Evolutionary conservation across 2,888 invertebrate genomes (phyloP).

Genomic region (Chydorus sphaericus): DNA sequence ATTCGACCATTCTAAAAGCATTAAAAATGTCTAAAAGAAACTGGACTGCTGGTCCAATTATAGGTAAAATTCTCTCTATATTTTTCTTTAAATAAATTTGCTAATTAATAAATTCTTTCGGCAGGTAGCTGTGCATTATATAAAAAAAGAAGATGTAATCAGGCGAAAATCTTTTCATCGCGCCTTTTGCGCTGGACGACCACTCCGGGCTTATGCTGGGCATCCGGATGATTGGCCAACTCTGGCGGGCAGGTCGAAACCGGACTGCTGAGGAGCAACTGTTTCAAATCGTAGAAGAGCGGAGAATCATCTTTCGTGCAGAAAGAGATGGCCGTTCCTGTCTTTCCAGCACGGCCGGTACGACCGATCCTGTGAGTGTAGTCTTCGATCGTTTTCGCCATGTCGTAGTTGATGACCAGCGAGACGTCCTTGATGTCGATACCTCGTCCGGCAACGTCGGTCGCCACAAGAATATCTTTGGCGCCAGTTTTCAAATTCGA

Average conservation of each 20-base stretch:
- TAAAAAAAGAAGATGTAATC: neutral
- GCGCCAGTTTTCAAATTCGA: conserved; percentile 88
- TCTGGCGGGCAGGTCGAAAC: conserved; percentile 92
- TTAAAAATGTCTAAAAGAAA: too few relatives aligned
- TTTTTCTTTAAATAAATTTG: too few relatives aligned
- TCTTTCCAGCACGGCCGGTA: conserved; percentile 97
- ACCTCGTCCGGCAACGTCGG: conserved; percentile 99
- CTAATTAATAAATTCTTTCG: too few relatives aligned
- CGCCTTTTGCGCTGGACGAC: conserved; percentile 76
- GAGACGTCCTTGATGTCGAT: conserved; percentile 99
- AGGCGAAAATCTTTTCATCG: conserved; percentile 91
- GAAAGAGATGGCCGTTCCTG: conserved; percentile 89
- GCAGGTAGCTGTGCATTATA: too few relatives aligned
- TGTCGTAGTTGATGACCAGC: conserved; percentile 97
- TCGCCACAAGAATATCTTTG: conserved; percentile 96
- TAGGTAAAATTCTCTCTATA: too few relatives aligned
- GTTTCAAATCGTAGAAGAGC: conserved; percentile 94
- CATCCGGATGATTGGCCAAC: conserved; percentile 93
- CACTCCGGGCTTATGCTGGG: conserved; percentile 91
- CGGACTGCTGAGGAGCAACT: conserved; percentile 71
- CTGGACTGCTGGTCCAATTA: too few relatives aligned
- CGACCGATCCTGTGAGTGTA: conserved; percentile 97
- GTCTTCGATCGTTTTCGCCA: conserved; percentile 98
- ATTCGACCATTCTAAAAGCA: too few relatives aligned
- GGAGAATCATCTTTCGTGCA: conserved; percentile 91